Percentiles rank a stretch among this genome's conserved stretches.
Conservation (phyloP, 2,888 invertebrate genomes). For the Ariolimax columbianus region DNA sequence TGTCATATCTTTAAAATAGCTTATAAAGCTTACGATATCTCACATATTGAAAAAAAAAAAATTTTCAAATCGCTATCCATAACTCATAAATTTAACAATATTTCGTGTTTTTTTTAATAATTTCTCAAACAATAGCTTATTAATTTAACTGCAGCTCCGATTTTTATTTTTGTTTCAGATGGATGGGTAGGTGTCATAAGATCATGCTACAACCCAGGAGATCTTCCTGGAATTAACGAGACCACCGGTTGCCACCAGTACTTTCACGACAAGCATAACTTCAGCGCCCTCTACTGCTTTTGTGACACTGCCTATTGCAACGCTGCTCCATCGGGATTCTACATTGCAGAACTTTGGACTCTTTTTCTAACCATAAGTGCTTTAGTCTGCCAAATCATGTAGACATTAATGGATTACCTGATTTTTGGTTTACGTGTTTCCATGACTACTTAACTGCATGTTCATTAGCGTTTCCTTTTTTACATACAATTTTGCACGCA, state of each 20-base stretch:
- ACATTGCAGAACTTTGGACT: neutral
- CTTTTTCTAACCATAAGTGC: constrained; percentile 13
- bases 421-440: neutral
- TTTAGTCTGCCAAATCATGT: constrained; percentile 9
- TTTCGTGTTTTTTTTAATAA: no score
- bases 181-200: constrained; percentile 63
- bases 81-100: no score
- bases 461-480: no score
- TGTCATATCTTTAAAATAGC: no score
- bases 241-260: constrained; percentile 64
- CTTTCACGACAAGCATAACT: constrained; percentile 56
- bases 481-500: no score
- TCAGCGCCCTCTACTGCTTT: constrained; percentile 66
- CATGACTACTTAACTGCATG: neutral
- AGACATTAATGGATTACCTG: neutral
- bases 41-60: no score
- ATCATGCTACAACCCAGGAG: constrained; percentile 61
- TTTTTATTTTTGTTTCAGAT: constrained; percentile 40
- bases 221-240: constrained; percentile 61
- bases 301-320: constrained; percentile 68
- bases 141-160: no score
- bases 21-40: no score
- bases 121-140: no score
- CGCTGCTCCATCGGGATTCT: constrained; percentile 23
- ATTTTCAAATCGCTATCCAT: no score